Percentiles rank a stretch among this genome's conserved stretches.
phyloP scores from a whole-genome alignment of 1,140 invertebrate genomes.

The Aphidius ervi region DNA sequence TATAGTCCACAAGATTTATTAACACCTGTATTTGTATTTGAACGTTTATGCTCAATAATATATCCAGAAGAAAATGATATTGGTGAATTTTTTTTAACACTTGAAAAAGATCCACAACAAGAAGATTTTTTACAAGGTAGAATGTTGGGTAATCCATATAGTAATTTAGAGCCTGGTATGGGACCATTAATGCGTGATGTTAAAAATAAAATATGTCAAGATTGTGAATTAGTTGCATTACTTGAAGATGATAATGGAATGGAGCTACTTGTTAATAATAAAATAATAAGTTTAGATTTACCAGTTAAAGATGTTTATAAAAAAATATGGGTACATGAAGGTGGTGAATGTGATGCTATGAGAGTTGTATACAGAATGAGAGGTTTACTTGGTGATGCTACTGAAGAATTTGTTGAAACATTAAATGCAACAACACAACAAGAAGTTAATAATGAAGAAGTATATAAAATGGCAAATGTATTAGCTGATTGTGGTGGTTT shows the following conservation, averaged over 20 bases:
- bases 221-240: conserved; percentile 94
- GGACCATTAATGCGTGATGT: conserved; percentile 97
- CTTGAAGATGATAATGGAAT: conserved; percentile 98
- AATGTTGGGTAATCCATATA: conserved; percentile 98
- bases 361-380: conserved; percentile 98
- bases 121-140: conserved; percentile 97
- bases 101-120: conserved; percentile 98
- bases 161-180: conserved; percentile 85
- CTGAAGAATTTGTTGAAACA: conserved; percentile 96
- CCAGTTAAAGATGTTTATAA: conserved; percentile 88
- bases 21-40: conserved; percentile 96
- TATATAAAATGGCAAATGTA: conserved; percentile 76
- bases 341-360: conserved; percentile 89
- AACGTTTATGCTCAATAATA: conserved; percentile 94
- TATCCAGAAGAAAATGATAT: conserved; percentile 96
- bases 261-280: conserved; percentile 97
- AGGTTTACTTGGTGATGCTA: conserved; percentile 93
- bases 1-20: conserved; percentile 88
- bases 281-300: conserved; percentile 95
- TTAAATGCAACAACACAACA: conserved; percentile 85
- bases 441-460: conserved; percentile 89
- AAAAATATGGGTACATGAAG: conserved; percentile 81
- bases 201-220: conserved; percentile 97
- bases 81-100: conserved; percentile 91
- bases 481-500: conserved; percentile 82